Base-by-base conservation (phyloP, 1,140 invertebrate species). In the Acromyrmex heyeri region DNA sequence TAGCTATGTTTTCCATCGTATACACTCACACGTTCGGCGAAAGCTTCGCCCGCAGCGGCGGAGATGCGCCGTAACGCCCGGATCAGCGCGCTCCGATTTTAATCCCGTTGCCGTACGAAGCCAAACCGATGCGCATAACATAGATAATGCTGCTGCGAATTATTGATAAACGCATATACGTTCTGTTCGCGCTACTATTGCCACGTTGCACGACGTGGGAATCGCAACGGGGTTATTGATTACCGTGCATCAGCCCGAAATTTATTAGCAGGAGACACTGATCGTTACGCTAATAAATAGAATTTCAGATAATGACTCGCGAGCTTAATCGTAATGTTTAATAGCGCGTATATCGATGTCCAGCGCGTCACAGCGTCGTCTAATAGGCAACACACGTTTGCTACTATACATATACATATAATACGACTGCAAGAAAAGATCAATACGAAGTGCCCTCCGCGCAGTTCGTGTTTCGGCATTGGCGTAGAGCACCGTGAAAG, bases 31-130 rank as follows among this genome's bases (percentile, higher is more conserved):
- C 64, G n/a, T 57, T 81, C 78, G 34, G 27, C 79, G 79, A 73
- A 59, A 73, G 79, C 55, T 30, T 61, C 67, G 67, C 53, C 79
- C 67, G 55, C 79, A 61, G 67, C 53, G 38, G 16, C 78, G 55
- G 69, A 83, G 69, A 62, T 75, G 79, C 57, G 48, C 79, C 67
- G 67, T 61, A 50, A 81, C 34, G 67, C 79, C 38, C 38, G 79
- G 69, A 83, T 83, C 79, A 73, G 79, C 79, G 79, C 53, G 38
- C 79, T 61, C 57, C 55, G 79, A 83, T 83, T 83, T 83, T 83
- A 83, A 83, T 83, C 69, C 69, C 69, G 67, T 73, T 73, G 69
- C 79, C 24, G 69, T 61, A 48, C 69, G 69, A 83, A 83, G 69
- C 79, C 79, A 83, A 83, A 73, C 55, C 69, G 79, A 82, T 61